Evolutionary conservation across 2,113 vertebrate genomes (phyloP), one percentile per base, ranked within the genome.

Genomic region (Takifugu flavidus): DNA sequence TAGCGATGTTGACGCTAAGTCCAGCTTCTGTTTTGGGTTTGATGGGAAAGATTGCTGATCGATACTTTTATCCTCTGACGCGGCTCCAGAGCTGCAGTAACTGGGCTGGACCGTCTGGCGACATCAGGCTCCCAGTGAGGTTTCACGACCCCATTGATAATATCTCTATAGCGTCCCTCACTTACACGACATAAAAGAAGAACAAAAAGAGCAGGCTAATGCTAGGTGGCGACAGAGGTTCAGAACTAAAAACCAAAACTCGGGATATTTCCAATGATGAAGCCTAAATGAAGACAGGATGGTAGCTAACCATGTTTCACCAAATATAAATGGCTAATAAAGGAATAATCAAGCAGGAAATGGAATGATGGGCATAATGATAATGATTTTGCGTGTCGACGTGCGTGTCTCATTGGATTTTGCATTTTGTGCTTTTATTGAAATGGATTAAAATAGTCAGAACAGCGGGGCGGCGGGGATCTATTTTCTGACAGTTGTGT

Each of bases 371-470:
- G 44, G 46, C 42, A 25, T 78, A 55, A 79, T 8, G 45, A 78
- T 72, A 51, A 70, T 73, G 45, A 61, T 49, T 75, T 72, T 72
- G 69, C 57, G 47, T 49, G 47, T 25, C 15, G 14, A n/a, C 34
- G 52, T 67, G 49, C 67, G 57, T 51, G 62, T 77, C 53, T 78
- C 65, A 56, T 62, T 73, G 69, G 72, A 81, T 84, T 73, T 67
- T 72, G 51, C 25, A 59, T 73, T 72, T 70, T 70, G 70, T 68
- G 74, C 68, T 65, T 74, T 80, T 75, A 79, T 72, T 82, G 73
- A 86, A 83, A 83, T 74, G 50, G 77, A 82, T 85, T 82, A 72
- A 81, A 79, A 83, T 83, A 75, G 61, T 77, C 63, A 53, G 65
- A 80, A 72, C 59, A 56, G 67, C 71, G 42, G 72, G 65, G 70